phyloP scores from a whole-genome alignment of 64 coral and sea anemone genomes.

The Montipora cactus region DNA sequence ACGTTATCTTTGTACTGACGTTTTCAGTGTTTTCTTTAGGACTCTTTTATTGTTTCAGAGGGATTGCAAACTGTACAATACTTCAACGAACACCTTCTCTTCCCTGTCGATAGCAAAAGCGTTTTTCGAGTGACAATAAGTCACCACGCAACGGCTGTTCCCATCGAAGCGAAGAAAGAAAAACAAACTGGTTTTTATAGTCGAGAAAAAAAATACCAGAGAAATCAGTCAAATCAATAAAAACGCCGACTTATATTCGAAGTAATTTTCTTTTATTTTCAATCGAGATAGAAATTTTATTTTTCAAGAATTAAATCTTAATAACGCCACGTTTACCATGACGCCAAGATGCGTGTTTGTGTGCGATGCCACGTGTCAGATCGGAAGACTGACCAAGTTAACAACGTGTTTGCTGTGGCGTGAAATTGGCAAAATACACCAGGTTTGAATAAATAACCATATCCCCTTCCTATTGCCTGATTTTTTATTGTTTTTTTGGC shows the following conservation, averaged over 20 bases:
- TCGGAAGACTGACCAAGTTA: neutral
- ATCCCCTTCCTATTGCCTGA: conserved; percentile 54
- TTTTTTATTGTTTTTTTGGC: conserved; percentile 35
- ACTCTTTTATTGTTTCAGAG: neutral
- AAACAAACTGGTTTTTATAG: neutral
- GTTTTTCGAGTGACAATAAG: neutral
- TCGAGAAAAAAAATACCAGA: neutral
- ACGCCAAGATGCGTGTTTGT: neutral
- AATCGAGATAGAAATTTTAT: neutral
- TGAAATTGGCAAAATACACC: conserved; percentile 41
- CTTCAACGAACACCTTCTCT: neutral
- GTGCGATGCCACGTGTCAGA: conserved; percentile 23
- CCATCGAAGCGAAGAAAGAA: neutral
- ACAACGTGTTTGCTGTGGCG: conserved; percentile 51
- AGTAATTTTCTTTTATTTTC: neutral
- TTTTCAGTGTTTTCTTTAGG: neutral
- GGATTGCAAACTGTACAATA: neutral
- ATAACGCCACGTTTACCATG: conserved; percentile 48
- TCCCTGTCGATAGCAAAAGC: neutral
- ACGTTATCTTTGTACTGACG: neutral
- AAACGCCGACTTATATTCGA: neutral
- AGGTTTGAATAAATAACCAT: conserved; percentile 60
- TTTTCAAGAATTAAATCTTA: neutral
- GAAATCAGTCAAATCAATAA: neutral
- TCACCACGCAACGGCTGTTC: neutral